These are phyloP conservation scores for Drosophila rubida DNA, from an alignment of 2,888 invertebrate genomes.

Conservation along the genomic window DNA sequence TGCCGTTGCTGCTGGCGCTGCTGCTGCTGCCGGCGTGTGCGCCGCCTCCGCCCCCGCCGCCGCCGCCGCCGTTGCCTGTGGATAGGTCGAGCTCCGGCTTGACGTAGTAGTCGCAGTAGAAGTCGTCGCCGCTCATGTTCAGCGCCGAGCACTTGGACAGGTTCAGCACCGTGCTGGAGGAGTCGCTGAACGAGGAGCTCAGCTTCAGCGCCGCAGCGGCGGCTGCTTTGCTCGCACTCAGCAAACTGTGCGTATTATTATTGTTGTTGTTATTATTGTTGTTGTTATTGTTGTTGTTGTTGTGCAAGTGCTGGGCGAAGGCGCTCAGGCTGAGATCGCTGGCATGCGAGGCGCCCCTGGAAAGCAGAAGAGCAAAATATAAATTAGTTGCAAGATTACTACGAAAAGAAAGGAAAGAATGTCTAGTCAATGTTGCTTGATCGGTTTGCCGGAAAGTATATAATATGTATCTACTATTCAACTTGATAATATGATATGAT, in stretches of 20 bases:
- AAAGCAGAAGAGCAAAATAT: not conserved
- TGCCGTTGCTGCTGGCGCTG: constrained; percentile 27
- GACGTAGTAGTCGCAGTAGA: constrained; percentile 77
- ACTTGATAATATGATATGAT: no score
- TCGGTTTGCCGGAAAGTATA: no score
- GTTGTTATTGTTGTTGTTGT: constrained; percentile 65
- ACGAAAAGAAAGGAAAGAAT: no score
- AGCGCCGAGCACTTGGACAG: constrained; percentile 78
- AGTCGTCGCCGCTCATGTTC: constrained; percentile 77
- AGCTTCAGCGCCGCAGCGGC: constrained; percentile 49
- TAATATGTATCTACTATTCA: no score
- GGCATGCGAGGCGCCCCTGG: constrained; percentile 81
- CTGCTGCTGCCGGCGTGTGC: constrained; percentile 22
- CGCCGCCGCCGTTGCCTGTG: constrained; percentile 34
- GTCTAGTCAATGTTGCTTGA: no score
- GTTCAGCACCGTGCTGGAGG: constrained; percentile 73
- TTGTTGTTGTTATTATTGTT: constrained; percentile 58
- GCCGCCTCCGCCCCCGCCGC: constrained; percentile 13
- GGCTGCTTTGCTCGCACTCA: constrained; percentile 49
- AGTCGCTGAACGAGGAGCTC: constrained; percentile 72
- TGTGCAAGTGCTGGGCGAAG: constrained; percentile 72
- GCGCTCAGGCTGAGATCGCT: constrained; percentile 78
- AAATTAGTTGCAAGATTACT: no score
- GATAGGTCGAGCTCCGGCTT: constrained; percentile 82
- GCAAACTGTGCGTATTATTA: constrained; percentile 45